Percentiles rank a stretch among this genome's conserved stretches.
phyloP scores from a whole-genome alignment of 2,797 vertebrate genomes.

The Sciurus vulgaris region DNA sequence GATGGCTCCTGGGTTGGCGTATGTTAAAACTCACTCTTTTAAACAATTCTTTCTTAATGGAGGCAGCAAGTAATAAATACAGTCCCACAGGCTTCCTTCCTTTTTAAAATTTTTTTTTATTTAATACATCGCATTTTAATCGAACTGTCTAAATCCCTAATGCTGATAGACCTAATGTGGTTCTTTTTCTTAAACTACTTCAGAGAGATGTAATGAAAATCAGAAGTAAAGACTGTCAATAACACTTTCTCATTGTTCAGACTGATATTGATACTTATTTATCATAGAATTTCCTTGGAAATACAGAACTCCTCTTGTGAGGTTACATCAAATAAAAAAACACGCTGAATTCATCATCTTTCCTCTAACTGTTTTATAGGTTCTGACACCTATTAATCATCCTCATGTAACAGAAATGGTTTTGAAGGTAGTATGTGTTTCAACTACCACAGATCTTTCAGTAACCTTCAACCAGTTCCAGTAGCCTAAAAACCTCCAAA shows the following conservation, averaged over 20 bases:
- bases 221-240: neutral
- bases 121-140: conserved; percentile 36
- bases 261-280: neutral
- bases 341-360: neutral
- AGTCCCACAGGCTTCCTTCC: neutral
- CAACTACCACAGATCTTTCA: neutral
- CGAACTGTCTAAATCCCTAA: neutral
- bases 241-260: neutral
- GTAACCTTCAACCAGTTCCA: neutral
- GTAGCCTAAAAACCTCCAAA: neutral
- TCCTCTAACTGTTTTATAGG: neutral
- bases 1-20: conserved; percentile 20
- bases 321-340: neutral
- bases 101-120: neutral
- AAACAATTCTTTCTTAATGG: conserved; percentile 57
- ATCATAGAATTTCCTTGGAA: neutral
- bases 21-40: conserved; percentile 44
- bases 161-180: neutral
- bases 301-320: neutral
- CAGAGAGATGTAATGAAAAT: neutral
- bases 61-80: conserved; percentile 20
- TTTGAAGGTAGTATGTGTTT: neutral
- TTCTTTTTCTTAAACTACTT: neutral
- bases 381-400: neutral
- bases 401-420: neutral